phyloP scores from a whole-genome alignment of 2,797 vertebrate genomes.

The Bradypodion ventrale region DNA sequence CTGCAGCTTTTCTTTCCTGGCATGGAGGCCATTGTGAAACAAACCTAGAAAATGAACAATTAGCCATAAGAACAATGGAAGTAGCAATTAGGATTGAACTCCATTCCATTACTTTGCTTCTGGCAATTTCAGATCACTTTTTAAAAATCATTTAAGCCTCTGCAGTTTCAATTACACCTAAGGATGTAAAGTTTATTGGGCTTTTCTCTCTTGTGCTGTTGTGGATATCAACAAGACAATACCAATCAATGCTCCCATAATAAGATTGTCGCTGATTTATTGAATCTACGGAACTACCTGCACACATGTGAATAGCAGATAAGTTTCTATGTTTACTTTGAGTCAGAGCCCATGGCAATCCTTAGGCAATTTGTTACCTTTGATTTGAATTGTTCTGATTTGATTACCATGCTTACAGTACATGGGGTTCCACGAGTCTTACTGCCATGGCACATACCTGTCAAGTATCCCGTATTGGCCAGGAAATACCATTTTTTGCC shows the following conservation, averaged over 20 bases:
- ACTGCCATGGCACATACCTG: too few relatives aligned
- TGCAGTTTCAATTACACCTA: not conserved
- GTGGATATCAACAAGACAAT: not conserved
- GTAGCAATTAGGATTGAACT: not conserved
- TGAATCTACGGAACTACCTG: not conserved
- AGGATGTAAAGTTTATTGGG: slow-evolving; percentile 22
- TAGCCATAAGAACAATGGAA: not conserved
- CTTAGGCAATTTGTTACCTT: not conserved
- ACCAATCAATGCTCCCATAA: slow-evolving; percentile 6
- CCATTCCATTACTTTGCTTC: not conserved
- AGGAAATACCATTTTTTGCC: too few relatives aligned
- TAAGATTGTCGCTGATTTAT: not conserved
- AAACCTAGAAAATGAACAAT: slow-evolving; percentile 9
- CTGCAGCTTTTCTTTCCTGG: not conserved
- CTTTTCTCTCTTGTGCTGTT: slow-evolving; percentile 26
- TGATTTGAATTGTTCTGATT: not conserved
- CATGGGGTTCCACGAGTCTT: not conserved
- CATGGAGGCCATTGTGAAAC: not conserved
- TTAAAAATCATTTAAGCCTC: slow-evolving; percentile 29
- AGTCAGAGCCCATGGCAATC: not conserved
- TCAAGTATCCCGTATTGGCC: too few relatives aligned
- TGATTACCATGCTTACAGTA: not conserved
- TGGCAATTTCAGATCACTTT: slow-evolving; percentile 19
- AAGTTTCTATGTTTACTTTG: not conserved
- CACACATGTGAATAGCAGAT: not conserved